Evolutionary conservation across 1,140 invertebrate species (phyloP).

Genomic region (Diorhabda carinulata): DNA sequence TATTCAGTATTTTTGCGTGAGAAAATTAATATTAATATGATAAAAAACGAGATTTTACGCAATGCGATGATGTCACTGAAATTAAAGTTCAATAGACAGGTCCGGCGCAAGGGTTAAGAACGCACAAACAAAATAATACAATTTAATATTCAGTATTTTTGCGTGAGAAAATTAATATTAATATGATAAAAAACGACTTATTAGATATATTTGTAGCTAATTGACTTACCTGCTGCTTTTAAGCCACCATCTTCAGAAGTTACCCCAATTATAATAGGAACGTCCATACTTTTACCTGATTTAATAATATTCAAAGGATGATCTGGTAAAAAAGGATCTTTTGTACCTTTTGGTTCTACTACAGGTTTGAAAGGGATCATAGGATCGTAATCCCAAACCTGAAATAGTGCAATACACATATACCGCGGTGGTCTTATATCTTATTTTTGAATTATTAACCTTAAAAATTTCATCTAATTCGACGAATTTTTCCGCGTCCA

Average conservation of each 20-base stretch:
- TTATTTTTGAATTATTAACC: conserved; percentile 49
- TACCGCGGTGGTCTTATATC: background rate
- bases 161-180: too few species aligned
- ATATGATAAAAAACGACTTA: too few species aligned
- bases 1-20: too few species aligned
- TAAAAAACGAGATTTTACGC: too few species aligned
- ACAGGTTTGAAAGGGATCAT: conserved; percentile 72
- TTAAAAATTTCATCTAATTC: conserved; percentile 58
- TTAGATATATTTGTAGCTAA: too few species aligned
- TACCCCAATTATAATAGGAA: conserved; percentile 66
- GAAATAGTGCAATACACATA: conserved; percentile 20
- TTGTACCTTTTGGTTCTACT: conserved; percentile 58
- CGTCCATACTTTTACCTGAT: conserved; percentile 50
- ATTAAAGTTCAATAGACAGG: too few species aligned
- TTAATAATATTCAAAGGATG: conserved; percentile 52
- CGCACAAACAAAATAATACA: too few species aligned
- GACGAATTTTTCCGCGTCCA: conserved; percentile 58
- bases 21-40: too few species aligned
- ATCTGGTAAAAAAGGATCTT: conserved; percentile 63
- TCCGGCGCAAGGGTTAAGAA: too few species aligned
- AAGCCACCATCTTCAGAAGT: conserved; percentile 65
- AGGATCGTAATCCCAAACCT: conserved; percentile 67
- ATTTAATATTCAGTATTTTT: too few species aligned
- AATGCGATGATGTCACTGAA: too few species aligned
- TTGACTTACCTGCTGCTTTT: conserved; percentile 54